phyloP scores from a whole-genome alignment of 2,888 invertebrate genomes.

The Pristionchus maxplancki region DNA sequence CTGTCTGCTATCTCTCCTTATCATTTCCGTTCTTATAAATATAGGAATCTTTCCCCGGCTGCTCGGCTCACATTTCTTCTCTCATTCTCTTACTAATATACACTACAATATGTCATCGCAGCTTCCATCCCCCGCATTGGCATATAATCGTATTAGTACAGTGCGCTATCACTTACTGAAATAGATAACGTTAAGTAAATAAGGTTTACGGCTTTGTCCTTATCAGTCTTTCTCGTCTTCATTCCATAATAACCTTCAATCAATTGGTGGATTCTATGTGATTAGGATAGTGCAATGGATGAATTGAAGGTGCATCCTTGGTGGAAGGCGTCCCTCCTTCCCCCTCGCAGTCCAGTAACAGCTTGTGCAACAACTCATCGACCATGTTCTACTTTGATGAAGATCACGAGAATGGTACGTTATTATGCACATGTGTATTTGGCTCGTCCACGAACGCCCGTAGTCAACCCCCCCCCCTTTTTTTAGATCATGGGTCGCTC shows the following conservation, averaged over 20 bases:
- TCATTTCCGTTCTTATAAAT: slow-evolving; percentile 43
- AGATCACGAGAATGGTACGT: slow-evolving; percentile 51
- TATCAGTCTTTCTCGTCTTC: background rate
- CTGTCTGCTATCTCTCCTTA: slow-evolving; percentile 24
- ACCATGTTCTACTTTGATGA: slow-evolving; percentile 55
- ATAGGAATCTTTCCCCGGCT: background rate
- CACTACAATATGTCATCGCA: background rate
- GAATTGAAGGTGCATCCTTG: slow-evolving; percentile 27
- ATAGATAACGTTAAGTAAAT: slow-evolving; percentile 17
- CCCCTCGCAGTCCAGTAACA: slow-evolving; percentile 38
- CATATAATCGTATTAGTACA: slow-evolving; percentile 1
- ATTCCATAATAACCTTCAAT: background rate
- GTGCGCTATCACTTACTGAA: background rate
- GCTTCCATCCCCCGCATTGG: background rate
- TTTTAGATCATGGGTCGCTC: background rate
- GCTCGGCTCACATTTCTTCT: background rate
- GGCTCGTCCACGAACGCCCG: background rate
- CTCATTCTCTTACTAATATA: background rate
- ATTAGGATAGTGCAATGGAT: background rate
- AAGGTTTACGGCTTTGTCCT: background rate
- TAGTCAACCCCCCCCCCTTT: background rate
- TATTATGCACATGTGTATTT: background rate
- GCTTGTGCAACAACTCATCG: slow-evolving; percentile 22
- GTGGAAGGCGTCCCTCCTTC: slow-evolving; percentile 50
- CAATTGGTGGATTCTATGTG: background rate